Conservation (phyloP, 2,888 invertebrate species). For the Labia minor region DNA sequence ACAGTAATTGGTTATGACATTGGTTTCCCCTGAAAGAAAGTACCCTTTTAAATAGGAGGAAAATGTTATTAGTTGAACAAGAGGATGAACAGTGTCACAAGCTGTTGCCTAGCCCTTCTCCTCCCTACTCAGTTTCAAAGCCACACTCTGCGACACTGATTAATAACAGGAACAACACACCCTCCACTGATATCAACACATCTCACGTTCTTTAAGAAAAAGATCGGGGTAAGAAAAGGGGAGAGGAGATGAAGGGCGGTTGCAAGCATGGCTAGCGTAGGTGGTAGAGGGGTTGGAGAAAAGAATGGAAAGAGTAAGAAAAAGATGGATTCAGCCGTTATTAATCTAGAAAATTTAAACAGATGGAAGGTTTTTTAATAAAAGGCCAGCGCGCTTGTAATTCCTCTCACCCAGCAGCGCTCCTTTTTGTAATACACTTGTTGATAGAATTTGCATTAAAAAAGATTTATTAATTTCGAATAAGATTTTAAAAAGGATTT, state of each 20-base stretch:
- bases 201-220: conserved; percentile 7
- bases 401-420: too few relatives aligned
- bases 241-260: too few relatives aligned
- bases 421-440: conserved; percentile 1
- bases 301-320: too few relatives aligned
- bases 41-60: conserved; percentile 3
- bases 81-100: background rate
- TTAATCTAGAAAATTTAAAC: conserved; percentile 13
- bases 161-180: background rate
- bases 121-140: too few relatives aligned
- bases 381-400: background rate
- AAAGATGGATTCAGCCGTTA: too few relatives aligned
- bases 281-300: too few relatives aligned
- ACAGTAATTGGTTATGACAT: too few relatives aligned
- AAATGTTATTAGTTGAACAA: conserved; percentile 13
- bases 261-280: too few relatives aligned
- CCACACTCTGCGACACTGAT: background rate
- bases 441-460: conserved; percentile 7
- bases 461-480: background rate
- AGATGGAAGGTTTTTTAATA: conserved; percentile 5
- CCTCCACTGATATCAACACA: conserved; percentile 4
- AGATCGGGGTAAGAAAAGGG: too few relatives aligned
- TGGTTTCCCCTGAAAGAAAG: too few relatives aligned
- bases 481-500: background rate
- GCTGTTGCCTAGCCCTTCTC: background rate